Percentiles rank a stretch among this genome's conserved stretches.
Evolutionary conservation across 1,140 invertebrate species (phyloP).

Genomic region (Drosophila ananassae): DNA sequence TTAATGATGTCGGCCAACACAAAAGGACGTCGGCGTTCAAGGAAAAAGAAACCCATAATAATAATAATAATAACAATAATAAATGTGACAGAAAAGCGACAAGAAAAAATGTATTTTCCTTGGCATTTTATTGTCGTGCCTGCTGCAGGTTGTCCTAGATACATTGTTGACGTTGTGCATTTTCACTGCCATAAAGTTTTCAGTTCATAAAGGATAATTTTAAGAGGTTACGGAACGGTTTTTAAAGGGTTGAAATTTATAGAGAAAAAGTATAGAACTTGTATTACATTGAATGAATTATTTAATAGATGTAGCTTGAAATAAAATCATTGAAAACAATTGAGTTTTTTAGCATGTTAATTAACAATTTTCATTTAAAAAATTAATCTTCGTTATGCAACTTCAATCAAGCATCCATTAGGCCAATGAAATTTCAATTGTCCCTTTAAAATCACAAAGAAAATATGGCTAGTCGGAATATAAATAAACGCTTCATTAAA

Average conservation of each 20-base stretch:
- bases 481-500: conserved; percentile 31
- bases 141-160: conserved; percentile 43
- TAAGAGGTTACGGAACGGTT: conserved; percentile 7
- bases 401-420: not conserved
- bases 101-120: conserved; percentile 44
- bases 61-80: conserved; percentile 58
- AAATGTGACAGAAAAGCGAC: conserved; percentile 13
- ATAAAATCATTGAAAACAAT: too few species aligned
- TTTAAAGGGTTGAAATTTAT: not conserved
- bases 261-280: not conserved
- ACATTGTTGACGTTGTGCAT: conserved; percentile 48
- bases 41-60: conserved; percentile 24
- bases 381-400: not conserved
- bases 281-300: too few species aligned
- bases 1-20: conserved; percentile 63
- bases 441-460: conserved; percentile 1
- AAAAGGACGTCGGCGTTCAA: conserved; percentile 40
- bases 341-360: too few species aligned
- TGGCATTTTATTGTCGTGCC: conserved; percentile 49
- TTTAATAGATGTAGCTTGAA: too few species aligned
- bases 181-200: conserved; percentile 40
- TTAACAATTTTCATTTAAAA: not conserved
- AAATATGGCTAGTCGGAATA: conserved; percentile 4
- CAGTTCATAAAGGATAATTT: conserved; percentile 20
- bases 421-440: not conserved